Base-by-base conservation (phyloP, 2,113 vertebrate genomes). In the Chloebia gouldiae region DNA sequence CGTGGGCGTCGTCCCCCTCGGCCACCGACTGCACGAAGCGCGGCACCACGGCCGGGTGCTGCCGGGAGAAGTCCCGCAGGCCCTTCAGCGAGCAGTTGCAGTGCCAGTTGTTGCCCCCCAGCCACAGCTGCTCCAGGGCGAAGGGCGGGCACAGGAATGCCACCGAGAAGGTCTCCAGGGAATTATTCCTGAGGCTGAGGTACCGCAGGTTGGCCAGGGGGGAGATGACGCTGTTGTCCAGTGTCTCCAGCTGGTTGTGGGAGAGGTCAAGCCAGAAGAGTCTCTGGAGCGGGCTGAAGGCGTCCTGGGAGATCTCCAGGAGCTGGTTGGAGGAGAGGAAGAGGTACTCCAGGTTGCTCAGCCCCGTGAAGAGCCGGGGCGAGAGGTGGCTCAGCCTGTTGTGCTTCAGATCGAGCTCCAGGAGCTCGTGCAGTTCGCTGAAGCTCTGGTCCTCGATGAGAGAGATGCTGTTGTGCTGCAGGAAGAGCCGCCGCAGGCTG, bases 31-130 rank as follows among this genome's bases (percentile, higher is more conserved):
- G 98, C 37, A 99, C 97, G 3, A 98, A 98, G 51, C 99, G 98
- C 3, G 99, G 99, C 23, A 99, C 98, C 21, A 98, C 97, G 0
- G 72, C 49, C 0, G 98, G 98, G 49, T 98, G 98, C 80, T 93
- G 97, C 91, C 98, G 83, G 53, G 98, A 98, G 63, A 99, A 98
- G 78, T 98, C 98, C 89, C 98, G 77, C 64, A 99, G 98, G 5
- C 97, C 96, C 90, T 98, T 97, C 44, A 98, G 95, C 7, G 96
- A 96, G 79, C 99, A 99, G 95, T 98, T 94, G 69, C 99, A 99
- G 79, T 98, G 98, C 99, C 99, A 99, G 27, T 95, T 97, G 97
- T 99, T 99, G 20, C 98, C 98, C 49, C 98, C 98, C 4, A 99
- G 97, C 98, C 99, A 98, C 39, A 99, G 98, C 95, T 99, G 99